A percentile compares a stretch with the other conserved stretches of the same genome.
Evolutionary conservation across 1,140 invertebrate species (phyloP).

Genomic region (Macrostomum lignano): DNA sequence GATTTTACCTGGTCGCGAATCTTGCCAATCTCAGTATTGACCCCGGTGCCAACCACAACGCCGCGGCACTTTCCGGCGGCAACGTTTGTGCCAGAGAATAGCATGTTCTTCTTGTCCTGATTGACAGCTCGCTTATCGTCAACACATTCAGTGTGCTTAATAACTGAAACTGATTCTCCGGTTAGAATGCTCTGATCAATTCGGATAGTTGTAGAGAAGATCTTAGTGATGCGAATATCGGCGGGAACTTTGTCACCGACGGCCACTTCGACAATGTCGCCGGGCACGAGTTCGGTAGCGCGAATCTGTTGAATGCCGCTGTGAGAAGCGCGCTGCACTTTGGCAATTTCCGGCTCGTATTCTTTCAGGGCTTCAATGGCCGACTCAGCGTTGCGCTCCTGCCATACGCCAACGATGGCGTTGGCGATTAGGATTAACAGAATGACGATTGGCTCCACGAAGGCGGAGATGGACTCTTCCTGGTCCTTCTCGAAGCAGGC

Average conservation of each 20-base stretch:
- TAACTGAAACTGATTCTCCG: conserved; percentile 83
- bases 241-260: conserved; percentile 99
- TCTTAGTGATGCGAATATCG: conserved; percentile 80
- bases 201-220: conserved; percentile 82
- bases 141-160: conserved; percentile 88
- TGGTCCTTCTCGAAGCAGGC: conserved; percentile 3
- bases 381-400: conserved; percentile 97
- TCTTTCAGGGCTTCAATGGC: conserved; percentile 99
- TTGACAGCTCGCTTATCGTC: conserved; percentile 90
- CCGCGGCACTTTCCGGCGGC: conserved; percentile 91
- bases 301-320: conserved; percentile 81
- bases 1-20: conserved; percentile 5
- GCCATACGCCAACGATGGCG: conserved; percentile 97
- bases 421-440: conserved; percentile 97
- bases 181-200: conserved; percentile 98
- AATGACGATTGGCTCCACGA: conserved; percentile 99
- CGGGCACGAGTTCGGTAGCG: conserved; percentile 87
- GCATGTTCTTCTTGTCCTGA: conserved; percentile 91
- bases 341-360: conserved; percentile 99
- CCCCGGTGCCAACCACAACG: conserved; percentile 85
- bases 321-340: conserved; percentile 74
- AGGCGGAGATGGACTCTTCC: conserved; percentile 55
- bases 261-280: conserved; percentile 71
- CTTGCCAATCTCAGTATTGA: conserved; percentile 30
- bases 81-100: conserved; percentile 77